These are phyloP conservation scores for Acromyrmex charruanus DNA, from an alignment of 1,140 invertebrate species.

Conservation along the genomic window DNA sequence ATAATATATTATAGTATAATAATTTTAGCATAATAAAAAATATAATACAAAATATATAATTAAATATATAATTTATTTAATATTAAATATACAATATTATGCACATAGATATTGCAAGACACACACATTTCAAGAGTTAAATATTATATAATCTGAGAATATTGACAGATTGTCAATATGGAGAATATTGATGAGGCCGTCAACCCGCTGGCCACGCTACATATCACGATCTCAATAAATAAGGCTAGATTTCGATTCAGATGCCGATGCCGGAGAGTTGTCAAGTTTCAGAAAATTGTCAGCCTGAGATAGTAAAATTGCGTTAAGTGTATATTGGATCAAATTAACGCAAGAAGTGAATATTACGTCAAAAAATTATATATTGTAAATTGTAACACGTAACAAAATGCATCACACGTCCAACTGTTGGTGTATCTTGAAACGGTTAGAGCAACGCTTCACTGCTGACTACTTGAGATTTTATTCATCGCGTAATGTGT, in stretches of 20 bases:
- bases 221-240: slow-evolving; percentile 26
- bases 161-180: slow-evolving; percentile 43
- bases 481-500: slow-evolving; percentile 52
- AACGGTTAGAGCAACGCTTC: slow-evolving; percentile 28
- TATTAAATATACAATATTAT: too few species aligned
- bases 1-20: neutral
- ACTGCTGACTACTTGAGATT: slow-evolving; percentile 41
- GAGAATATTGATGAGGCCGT: slow-evolving; percentile 28
- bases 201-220: neutral
- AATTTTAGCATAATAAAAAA: neutral
- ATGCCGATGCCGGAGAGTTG: neutral
- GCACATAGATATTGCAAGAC: too few species aligned
- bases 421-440: neutral
- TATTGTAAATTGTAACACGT: neutral
- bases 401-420: neutral
- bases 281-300: neutral
- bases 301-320: neutral
- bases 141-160: slow-evolving; percentile 13
- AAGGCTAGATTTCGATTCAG: slow-evolving; percentile 19
- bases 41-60: neutral
- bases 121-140: slow-evolving; percentile 4
- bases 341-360: neutral
- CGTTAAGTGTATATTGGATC: neutral
- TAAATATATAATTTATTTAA: too few species aligned
- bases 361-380: neutral